These are phyloP conservation scores for Muricea muricata DNA, from an alignment of 92 coral and sea anemone genomes.

Conservation along the genomic window DNA sequence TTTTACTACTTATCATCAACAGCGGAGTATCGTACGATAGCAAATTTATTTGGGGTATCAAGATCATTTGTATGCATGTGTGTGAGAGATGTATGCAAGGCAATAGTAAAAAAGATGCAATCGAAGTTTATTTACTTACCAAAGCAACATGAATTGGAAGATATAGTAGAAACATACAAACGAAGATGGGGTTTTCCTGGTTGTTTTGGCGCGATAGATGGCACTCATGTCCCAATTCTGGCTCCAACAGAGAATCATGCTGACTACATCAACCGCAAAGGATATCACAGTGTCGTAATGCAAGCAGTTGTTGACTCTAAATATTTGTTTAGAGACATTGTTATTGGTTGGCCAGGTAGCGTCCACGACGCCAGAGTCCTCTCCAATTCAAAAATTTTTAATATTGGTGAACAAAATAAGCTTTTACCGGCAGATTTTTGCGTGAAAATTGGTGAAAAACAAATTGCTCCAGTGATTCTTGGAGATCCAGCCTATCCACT, in stretches of 20 bases:
- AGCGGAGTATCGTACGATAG: constrained; percentile 5
- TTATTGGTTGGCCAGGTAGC: not conserved
- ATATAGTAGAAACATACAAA: not conserved
- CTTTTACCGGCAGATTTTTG: not conserved
- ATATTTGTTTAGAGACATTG: not conserved
- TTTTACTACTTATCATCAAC: not conserved
- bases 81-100: not conserved
- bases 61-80: not conserved
- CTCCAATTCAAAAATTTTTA: not conserved
- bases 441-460: not conserved
- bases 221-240: not conserved
- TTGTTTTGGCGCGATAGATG: not conserved
- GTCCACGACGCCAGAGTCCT: not conserved
- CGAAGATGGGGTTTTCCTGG: constrained; percentile 1
- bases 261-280: not conserved
- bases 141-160: not conserved
- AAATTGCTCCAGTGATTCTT: not conserved
- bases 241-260: constrained; percentile 5
- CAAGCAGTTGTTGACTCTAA: not conserved
- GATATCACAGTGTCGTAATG: not conserved
- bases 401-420: not conserved
- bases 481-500: constrained; percentile 4
- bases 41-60: not conserved
- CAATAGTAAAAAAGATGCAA: not conserved
- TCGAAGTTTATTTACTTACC: not conserved